A percentile compares a stretch with the other conserved stretches of the same genome.
Evolutionary conservation across 2,888 invertebrate species (phyloP).

Genomic region (Lepidocyrtinus sp.): DNA sequence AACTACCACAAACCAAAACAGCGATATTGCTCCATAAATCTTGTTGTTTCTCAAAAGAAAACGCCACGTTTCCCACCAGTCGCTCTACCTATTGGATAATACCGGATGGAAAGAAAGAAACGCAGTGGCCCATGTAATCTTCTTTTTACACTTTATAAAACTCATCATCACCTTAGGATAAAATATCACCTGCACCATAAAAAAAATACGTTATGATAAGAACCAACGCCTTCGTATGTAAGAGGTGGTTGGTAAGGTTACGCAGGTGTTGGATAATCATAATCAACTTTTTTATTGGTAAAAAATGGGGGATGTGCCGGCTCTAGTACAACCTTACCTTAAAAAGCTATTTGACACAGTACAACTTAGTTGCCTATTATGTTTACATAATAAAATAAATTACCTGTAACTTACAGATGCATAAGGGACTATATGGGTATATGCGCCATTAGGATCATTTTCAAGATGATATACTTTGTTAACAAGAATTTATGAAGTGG

Average conservation of each 20-base stretch:
- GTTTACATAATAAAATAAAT: constrained; percentile 11
- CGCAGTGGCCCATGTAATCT: no score
- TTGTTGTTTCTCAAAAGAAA: no score
- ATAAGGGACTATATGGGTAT: background rate
- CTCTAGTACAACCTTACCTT: background rate
- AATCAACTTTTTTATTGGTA: constrained; percentile 17
- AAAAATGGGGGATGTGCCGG: constrained; percentile 12
- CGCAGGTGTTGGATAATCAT: constrained; percentile 9
- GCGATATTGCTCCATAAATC: no score
- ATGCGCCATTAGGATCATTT: background rate
- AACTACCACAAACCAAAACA: no score
- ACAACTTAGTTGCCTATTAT: background rate
- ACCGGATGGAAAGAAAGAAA: constrained; percentile 21
- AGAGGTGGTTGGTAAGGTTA: no score
- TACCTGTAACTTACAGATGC: constrained; percentile 1
- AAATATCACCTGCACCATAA: background rate
- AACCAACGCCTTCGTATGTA: constrained; percentile 12
- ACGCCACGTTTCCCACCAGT: no score
- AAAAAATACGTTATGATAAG: no score
- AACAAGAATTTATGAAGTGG: no score
- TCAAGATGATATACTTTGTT: no score
- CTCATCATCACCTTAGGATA: no score
- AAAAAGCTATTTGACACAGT: background rate
- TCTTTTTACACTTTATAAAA: constrained; percentile 12
- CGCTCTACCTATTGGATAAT: constrained; percentile 16